phyloP scores from a whole-genome alignment of 2,888 invertebrate genomes.

The Aproaerema taeniolella region DNA sequence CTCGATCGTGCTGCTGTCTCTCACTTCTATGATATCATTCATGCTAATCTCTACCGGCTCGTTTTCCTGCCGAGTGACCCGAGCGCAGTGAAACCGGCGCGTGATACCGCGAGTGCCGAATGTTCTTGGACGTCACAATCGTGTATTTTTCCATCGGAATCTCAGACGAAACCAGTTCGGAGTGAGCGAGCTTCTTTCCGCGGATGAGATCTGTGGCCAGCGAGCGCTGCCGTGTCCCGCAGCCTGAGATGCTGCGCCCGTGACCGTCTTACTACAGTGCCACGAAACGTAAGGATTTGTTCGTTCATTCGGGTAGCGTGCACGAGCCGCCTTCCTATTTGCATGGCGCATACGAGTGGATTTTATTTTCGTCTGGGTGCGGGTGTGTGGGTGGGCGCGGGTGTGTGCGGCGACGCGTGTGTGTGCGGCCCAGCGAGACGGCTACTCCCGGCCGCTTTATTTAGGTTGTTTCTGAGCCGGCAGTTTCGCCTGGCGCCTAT shows the following conservation, averaged over 20 bases:
- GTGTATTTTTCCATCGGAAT: constrained; percentile 66
- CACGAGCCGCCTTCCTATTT: constrained; percentile 68
- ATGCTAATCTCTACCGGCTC: constrained; percentile 67
- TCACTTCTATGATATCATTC: constrained; percentile 56
- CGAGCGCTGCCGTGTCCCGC: constrained; percentile 54
- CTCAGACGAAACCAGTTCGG: constrained; percentile 60
- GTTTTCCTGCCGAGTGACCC: constrained; percentile 64
- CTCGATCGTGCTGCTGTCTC: constrained; percentile 30
- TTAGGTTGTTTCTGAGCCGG: constrained; percentile 65
- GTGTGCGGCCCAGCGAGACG: constrained; percentile 53
- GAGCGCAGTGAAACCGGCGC: constrained; percentile 58
- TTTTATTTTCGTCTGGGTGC: constrained; percentile 74
- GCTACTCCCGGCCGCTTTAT: constrained; percentile 69
- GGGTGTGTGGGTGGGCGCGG: constrained; percentile 54
- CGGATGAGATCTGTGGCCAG: constrained; percentile 59
- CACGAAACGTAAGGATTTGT: constrained; percentile 75
- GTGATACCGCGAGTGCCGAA: constrained; percentile 66
- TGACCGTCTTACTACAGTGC: constrained; percentile 73
- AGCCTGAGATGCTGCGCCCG: constrained; percentile 73
- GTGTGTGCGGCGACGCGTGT: constrained; percentile 33
- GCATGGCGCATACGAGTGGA: constrained; percentile 75
- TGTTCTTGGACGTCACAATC: constrained; percentile 59
- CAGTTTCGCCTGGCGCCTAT: constrained; percentile 28
- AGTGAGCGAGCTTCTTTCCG: constrained; percentile 50
- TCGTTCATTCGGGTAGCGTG: constrained; percentile 62